Conservation (phyloP, 1,140 invertebrate genomes). For the Episyrphus balteatus region DNA sequence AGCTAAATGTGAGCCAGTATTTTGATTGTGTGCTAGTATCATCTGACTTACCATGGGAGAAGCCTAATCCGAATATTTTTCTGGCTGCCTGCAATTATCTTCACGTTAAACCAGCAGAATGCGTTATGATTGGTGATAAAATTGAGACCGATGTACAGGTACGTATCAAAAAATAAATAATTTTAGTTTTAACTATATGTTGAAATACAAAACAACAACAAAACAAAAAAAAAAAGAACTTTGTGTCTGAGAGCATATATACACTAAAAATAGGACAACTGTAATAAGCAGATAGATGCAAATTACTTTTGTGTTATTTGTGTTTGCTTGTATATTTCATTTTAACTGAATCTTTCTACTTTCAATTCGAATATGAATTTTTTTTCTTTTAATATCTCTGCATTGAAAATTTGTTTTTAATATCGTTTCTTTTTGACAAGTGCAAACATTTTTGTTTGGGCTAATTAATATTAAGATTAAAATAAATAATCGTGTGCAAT, state of each 20-base stretch:
- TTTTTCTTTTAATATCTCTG: too few relatives aligned
- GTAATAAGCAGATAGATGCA: neutral
- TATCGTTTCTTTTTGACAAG: too few relatives aligned
- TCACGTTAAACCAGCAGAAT: constrained; percentile 55
- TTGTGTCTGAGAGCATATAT: neutral
- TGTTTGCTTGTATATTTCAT: too few relatives aligned
- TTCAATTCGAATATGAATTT: too few relatives aligned
- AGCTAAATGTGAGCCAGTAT: constrained; percentile 51
- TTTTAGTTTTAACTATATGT: too few relatives aligned
- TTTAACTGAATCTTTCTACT: too few relatives aligned
- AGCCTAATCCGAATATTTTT: constrained; percentile 68
- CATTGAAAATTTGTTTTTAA: neutral
- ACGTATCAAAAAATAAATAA: neutral
- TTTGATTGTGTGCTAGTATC: constrained; percentile 73
- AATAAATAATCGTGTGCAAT: too few relatives aligned
- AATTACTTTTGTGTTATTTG: neutral
- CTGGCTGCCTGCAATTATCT: constrained; percentile 61
- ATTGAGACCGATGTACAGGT: constrained; percentile 71
- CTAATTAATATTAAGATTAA: too few relatives aligned
- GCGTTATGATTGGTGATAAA: constrained; percentile 79
- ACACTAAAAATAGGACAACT: neutral
- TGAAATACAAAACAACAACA: neutral
- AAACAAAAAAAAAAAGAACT: neutral
- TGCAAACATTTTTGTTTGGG: too few relatives aligned
- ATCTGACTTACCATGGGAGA: constrained; percentile 72